phyloP scores from a whole-genome alignment of 2,888 invertebrate genomes.

The Spilosoma lubricipeda region DNA sequence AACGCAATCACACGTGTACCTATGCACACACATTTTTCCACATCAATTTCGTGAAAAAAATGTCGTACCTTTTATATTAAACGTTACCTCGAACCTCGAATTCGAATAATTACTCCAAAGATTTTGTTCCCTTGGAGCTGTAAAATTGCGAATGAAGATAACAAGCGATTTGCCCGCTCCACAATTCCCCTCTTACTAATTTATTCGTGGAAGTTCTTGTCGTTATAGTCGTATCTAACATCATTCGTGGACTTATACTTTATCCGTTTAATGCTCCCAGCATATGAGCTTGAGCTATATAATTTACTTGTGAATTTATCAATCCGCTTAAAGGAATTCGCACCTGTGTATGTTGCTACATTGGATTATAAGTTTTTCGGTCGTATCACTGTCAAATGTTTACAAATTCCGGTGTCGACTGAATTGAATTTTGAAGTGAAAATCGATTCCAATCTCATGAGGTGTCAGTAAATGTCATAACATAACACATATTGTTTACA shows the following conservation, averaged over 20 bases:
- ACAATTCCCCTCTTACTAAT: conserved; percentile 67
- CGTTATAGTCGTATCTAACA: conserved; percentile 69
- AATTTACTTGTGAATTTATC: conserved; percentile 63
- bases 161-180: conserved; percentile 67
- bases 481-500: conserved; percentile 73
- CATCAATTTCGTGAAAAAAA: conserved; percentile 30
- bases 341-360: conserved; percentile 36
- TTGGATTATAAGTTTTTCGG: conserved; percentile 33
- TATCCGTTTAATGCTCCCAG: conserved; percentile 66
- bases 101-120: conserved; percentile 66
- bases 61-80: conserved; percentile 50
- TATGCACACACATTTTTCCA: conserved; percentile 28
- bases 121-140: conserved; percentile 65
- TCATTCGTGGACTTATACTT: conserved; percentile 68
- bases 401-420: conserved; percentile 16
- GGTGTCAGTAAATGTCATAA: conserved; percentile 65
- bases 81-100: conserved; percentile 49
- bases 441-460: conserved; percentile 54
- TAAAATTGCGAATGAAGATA: conserved; percentile 74
- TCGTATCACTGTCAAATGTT: conserved; percentile 19
- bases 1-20: conserved; percentile 24
- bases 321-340: conserved; percentile 49
- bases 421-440: conserved; percentile 35
- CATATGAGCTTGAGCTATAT: conserved; percentile 63
- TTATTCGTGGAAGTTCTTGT: conserved; percentile 76